Conservation (phyloP, 2,113 vertebrate genomes). For the Chloropsis cyanopogon region DNA sequence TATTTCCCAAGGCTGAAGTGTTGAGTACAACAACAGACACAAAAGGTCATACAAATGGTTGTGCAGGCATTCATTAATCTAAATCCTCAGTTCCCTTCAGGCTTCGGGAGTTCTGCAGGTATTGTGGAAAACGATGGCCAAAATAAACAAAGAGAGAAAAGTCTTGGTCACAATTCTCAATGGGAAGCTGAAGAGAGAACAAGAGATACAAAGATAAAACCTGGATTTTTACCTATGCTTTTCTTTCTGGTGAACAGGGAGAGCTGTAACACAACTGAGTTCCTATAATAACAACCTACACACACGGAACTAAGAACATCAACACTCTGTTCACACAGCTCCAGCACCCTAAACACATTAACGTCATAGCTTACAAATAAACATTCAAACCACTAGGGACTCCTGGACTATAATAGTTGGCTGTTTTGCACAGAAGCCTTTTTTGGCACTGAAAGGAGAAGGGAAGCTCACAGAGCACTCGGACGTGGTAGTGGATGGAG, state of each 20-base stretch:
- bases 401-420: neutral
- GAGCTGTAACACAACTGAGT: neutral
- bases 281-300: neutral
- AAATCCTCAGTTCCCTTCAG: neutral
- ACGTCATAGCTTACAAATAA: neutral
- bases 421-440: neutral
- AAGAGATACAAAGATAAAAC: neutral
- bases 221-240: neutral
- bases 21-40: neutral
- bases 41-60: neutral
- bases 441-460: neutral
- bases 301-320: neutral
- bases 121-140: neutral
- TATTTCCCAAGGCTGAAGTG: neutral
- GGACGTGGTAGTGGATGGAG: constrained; percentile 89
- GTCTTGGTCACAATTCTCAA: neutral
- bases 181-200: neutral
- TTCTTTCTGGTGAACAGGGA: neutral
- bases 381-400: neutral
- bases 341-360: neutral
- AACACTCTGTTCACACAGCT: neutral
- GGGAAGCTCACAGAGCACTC: constrained; percentile 83
- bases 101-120: neutral
- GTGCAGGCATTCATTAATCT: neutral
- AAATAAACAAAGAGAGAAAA: neutral